These are phyloP conservation scores for Cetoscarus ocellatus DNA, from an alignment of 2,797 vertebrate species.

Conservation along the genomic window DNA sequence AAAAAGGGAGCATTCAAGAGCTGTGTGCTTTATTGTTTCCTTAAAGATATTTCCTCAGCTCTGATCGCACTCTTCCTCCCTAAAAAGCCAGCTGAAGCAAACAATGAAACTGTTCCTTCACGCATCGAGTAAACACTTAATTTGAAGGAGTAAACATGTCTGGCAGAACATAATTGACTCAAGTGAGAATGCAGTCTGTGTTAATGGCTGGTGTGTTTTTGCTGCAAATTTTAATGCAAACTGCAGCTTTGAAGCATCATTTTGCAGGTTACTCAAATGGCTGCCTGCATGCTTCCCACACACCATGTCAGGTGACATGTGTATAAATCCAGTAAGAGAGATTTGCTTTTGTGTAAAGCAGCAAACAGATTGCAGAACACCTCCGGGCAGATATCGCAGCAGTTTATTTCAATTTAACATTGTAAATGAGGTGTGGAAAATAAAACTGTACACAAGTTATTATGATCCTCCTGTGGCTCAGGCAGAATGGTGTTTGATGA, in stretches of 20 bases:
- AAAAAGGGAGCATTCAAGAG: slow-evolving; percentile 41
- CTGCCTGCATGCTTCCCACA: slow-evolving; percentile 48
- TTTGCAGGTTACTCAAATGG: slow-evolving; percentile 36
- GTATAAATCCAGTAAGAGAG: slow-evolving; percentile 31
- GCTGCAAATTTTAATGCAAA: slow-evolving; percentile 31
- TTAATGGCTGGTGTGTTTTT: slow-evolving; percentile 37
- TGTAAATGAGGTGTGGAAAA: slow-evolving; percentile 60
- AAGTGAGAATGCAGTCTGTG: slow-evolving; percentile 38
- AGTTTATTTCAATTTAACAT: slow-evolving; percentile 65
- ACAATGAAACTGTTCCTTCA: slow-evolving; percentile 18
- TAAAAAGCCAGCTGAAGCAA: slow-evolving; percentile 23
- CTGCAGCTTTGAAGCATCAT: slow-evolving; percentile 14
- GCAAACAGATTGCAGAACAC: slow-evolving; percentile 59
- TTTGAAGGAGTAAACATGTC: slow-evolving; percentile 53
- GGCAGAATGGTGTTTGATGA: slow-evolving; percentile 38
- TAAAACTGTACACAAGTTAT: slow-evolving; percentile 60
- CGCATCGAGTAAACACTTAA: slow-evolving; percentile 32
- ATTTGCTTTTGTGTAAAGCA: slow-evolving; percentile 48
- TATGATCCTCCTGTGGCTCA: slow-evolving; percentile 45
- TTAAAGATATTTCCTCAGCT: slow-evolving; percentile 26
- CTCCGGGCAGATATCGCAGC: slow-evolving; percentile 50
- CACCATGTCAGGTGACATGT: slow-evolving; percentile 33
- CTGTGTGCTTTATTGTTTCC: slow-evolving; percentile 26
- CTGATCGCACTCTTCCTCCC: neutral
- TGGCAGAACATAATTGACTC: slow-evolving; percentile 50